A percentile compares a stretch with the other conserved stretches of the same genome.
Evolutionary conservation across 1,140 invertebrate genomes (phyloP).

Genomic region (Aphis gossypii): DNA sequence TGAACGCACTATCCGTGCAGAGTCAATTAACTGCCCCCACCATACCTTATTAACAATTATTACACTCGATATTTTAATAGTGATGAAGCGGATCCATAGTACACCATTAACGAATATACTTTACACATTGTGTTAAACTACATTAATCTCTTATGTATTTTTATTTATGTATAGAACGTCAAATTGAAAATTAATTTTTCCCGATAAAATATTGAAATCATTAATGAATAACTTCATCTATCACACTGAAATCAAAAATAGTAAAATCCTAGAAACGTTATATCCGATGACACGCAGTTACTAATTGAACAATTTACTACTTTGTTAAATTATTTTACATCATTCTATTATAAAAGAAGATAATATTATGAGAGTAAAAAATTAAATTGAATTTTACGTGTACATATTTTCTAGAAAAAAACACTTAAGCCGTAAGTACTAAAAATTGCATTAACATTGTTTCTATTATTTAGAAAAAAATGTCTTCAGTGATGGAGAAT

Average conservation of each 20-base stretch:
- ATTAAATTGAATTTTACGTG: neutral
- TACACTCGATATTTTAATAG: neutral
- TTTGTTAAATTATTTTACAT: neutral
- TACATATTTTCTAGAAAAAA: neutral
- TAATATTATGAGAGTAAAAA: neutral
- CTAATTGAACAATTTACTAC: neutral
- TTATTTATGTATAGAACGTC: too few species aligned
- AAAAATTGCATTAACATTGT: slow-evolving; percentile 19
- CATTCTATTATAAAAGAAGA: neutral
- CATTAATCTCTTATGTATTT: neutral
- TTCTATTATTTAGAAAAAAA: neutral
- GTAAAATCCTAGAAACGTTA: neutral
- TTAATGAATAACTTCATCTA: neutral
- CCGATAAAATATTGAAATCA: neutral
- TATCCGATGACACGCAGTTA: neutral
- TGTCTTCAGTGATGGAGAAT: neutral
- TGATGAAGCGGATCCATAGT: neutral
- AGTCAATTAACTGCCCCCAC: neutral
- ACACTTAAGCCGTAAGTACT: neutral
- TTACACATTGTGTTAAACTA: neutral
- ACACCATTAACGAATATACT: neutral
- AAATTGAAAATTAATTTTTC: neutral
- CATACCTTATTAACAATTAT: neutral
- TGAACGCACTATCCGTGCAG: neutral
- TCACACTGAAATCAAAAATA: neutral